Conservation (phyloP, 2,113 vertebrate genomes). For the Rhipidura dahli region DNA sequence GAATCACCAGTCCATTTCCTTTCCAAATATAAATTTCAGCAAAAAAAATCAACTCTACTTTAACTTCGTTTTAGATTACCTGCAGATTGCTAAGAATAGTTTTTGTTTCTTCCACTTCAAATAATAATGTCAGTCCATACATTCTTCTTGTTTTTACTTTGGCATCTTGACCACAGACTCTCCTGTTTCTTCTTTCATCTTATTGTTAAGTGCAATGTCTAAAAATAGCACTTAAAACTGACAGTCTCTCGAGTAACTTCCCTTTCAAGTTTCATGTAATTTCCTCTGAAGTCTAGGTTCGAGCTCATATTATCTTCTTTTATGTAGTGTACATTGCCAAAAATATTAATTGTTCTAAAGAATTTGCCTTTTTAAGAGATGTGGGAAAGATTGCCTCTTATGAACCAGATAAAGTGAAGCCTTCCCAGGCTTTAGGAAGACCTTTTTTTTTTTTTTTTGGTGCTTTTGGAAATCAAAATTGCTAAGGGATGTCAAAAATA, state of each 20-base stretch:
- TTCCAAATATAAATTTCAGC: not conserved
- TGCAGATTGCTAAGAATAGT: not conserved
- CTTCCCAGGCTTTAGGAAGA: not conserved
- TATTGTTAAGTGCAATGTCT: not conserved
- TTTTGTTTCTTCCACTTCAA: not conserved
- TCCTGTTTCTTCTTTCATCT: not conserved
- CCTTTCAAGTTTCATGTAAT: not conserved
- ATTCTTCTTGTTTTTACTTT: not conserved
- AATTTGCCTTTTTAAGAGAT: not conserved
- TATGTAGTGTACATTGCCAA: not conserved
- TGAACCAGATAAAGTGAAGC: not conserved
- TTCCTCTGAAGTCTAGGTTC: not conserved
- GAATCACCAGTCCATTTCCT: not conserved
- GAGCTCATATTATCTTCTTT: not conserved
- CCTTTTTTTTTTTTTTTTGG: not conserved
- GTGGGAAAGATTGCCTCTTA: not conserved
- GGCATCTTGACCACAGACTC: not conserved
- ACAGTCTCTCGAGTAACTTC: not conserved
- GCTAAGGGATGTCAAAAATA: not conserved
- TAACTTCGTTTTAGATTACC: not conserved
- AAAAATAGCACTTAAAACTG: accelerated
- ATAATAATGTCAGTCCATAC: not conserved
- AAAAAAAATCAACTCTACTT: not conserved
- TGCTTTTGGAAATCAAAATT: not conserved
- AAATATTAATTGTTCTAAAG: not conserved